phyloP scores from a whole-genome alignment of 2,888 invertebrate genomes.

The Alviniconcha strummeri region DNA sequence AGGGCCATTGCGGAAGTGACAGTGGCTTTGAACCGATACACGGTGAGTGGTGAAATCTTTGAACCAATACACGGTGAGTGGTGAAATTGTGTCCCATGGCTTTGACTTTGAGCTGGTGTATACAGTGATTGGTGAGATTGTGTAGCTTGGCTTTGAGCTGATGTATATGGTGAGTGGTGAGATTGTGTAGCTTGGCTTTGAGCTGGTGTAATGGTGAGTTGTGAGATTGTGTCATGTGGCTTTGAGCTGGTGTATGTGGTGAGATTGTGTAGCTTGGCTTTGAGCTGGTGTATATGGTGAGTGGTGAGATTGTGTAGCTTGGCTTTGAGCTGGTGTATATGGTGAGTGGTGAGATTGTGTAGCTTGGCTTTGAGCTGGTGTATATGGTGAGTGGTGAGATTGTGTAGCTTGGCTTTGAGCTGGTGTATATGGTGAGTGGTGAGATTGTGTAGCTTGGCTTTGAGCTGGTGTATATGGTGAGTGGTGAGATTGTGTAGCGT shows the following conservation, averaged over 20 bases:
- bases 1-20: constrained; percentile 59
- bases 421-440: background rate
- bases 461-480: background rate
- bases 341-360: background rate
- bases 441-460: background rate
- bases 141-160: background rate
- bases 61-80: constrained; percentile 27
- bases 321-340: background rate
- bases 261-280: background rate
- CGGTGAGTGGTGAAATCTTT: constrained; percentile 42
- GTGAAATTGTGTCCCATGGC: too few relatives aligned
- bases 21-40: constrained; percentile 51
- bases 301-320: too few relatives aligned
- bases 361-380: background rate
- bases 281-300: background rate
- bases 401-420: background rate
- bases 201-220: background rate
- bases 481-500: too few relatives aligned
- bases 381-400: background rate
- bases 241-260: background rate
- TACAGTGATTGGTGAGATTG: background rate
- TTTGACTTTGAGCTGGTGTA: background rate
- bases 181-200: background rate
- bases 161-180: background rate
- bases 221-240: background rate